Evolutionary conservation across 2,113 vertebrate species (phyloP).

Genomic region (Eptesicus fuscus): DNA sequence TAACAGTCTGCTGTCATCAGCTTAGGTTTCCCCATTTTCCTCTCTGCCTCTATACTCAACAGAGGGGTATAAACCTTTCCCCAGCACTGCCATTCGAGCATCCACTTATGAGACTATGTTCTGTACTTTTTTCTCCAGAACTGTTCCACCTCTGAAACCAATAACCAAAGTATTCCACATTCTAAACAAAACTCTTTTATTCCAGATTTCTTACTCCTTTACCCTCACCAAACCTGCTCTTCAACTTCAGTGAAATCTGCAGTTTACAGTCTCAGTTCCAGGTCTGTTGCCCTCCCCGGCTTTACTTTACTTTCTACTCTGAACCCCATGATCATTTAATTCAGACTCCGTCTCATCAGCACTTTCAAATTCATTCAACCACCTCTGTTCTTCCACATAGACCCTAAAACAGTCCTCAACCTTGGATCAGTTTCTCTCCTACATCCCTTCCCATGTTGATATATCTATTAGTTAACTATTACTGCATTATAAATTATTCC

Average conservation of each 20-base stretch:
- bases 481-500: neutral
- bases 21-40: neutral
- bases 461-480: neutral
- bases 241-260: neutral
- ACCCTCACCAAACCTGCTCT: neutral
- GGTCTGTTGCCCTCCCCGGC: neutral
- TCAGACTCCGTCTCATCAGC: neutral
- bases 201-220: slow-evolving; percentile 6
- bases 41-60: neutral
- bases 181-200: slow-evolving; percentile 23
- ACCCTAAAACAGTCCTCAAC: neutral
- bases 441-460: neutral
- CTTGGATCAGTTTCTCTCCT: neutral
- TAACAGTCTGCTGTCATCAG: neutral
- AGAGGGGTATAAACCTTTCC: neutral
- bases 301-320: neutral
- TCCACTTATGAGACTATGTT: neutral
- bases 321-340: neutral
- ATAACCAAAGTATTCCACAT: neutral
- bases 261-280: neutral
- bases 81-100: neutral
- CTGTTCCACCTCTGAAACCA: neutral
- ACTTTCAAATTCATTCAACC: neutral
- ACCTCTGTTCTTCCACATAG: neutral
- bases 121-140: neutral